These are phyloP conservation scores for Eupristina koningsbergeri DNA, from an alignment of 1,140 invertebrate species.

Conservation along the genomic window DNA sequence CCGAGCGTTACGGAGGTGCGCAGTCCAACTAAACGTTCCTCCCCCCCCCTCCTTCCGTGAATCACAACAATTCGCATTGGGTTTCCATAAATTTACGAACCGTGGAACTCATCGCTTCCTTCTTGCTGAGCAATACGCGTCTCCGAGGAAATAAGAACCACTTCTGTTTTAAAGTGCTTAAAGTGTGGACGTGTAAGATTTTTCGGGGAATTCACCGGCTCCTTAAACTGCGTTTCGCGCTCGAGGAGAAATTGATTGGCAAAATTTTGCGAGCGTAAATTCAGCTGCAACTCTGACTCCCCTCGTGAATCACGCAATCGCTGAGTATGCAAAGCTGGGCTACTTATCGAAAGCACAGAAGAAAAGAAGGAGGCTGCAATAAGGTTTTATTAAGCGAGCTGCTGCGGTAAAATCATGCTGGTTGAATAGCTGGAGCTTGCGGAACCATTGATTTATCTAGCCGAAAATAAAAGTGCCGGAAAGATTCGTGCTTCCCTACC, in stretches of 20 bases:
- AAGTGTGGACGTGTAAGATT: no score
- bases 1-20: no score
- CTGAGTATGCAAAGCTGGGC: background rate
- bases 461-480: background rate
- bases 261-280: background rate
- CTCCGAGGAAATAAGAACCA: no score
- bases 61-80: background rate
- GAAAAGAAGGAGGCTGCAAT: background rate
- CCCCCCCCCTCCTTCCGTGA: no score
- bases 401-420: no score
- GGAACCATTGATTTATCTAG: background rate
- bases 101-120: background rate
- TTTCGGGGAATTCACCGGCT: no score
- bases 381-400: background rate
- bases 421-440: no score
- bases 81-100: background rate
- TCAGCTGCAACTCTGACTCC: background rate
- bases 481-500: no score
- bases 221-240: no score
- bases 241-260: no score
- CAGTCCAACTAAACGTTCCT: background rate
- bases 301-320: background rate
- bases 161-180: no score
- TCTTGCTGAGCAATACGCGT: no score
- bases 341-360: background rate